Evolutionary conservation across 2,888 invertebrate species (phyloP), one percentile per base, ranked within the genome.

Genomic region (Stegophylla sp.): DNA sequence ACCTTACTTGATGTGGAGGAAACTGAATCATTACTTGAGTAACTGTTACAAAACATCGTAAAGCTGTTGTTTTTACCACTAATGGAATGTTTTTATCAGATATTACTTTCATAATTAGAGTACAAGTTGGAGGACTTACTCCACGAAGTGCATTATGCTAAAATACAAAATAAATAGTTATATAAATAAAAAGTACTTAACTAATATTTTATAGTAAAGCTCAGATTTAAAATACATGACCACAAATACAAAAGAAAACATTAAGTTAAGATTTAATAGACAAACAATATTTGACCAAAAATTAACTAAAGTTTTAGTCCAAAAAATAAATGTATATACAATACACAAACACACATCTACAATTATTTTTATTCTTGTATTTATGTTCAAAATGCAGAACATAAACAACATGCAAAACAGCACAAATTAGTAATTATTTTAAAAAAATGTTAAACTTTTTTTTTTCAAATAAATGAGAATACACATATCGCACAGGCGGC

Each of bases 91-190:
- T 86, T 77, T 86, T 86, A 81, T 87, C 86, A 82, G 84, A 82
- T 67, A 90, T 86, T n/a, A 89, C 87, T 84, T 87, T 87, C 85
- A 89, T 87, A 72, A 90, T 85, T 81, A 90, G 87, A 82, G 89
- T 89, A 73, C 90, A 87, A 15, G 90, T 90, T 26, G 90, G 90
- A 20, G 90, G 90, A 84, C 89, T 90, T 83, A 90, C 89, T 66
- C 90, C 89, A 83, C 88, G 87, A 85, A 90, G 86, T 61, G 90
- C 90, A 88, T 91, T 91, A 76, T 88, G 87, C 93, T 90, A 87
- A 84, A 82, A 56, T 20, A 59, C 5, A 45, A 77, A 43, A 51
- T 48, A 1, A n/a, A 41, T 17, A 43, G 34, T 34, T 34, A 34
- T 7, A 34, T 5, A 34, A 34, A 34, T 7, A 34, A 34, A n/a